Conservation (phyloP, 2,113 vertebrate genomes). For the Trichechus manatus region DNA sequence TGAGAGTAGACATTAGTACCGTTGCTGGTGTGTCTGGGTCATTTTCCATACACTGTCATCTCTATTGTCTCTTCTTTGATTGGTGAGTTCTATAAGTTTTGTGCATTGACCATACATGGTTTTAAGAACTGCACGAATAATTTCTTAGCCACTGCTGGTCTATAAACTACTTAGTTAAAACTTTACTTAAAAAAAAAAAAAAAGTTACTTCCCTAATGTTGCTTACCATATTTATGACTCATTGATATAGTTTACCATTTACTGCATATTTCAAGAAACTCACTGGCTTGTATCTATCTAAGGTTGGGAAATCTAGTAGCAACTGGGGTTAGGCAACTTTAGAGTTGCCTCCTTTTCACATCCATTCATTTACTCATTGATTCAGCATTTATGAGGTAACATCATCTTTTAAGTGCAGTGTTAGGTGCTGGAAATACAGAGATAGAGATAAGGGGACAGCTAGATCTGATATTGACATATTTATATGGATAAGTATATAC, state of each 20-base stretch:
- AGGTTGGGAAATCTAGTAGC: background rate
- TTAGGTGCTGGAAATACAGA: background rate
- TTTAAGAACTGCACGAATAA: constrained; percentile 47
- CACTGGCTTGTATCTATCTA: background rate
- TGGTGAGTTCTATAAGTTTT: constrained; percentile 14
- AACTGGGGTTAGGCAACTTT: background rate
- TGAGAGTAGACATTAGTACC: constrained; percentile 46
- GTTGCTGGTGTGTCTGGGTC: background rate
- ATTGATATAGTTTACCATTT: background rate
- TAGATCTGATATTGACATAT: background rate
- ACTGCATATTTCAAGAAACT: background rate
- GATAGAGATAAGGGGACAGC: background rate
- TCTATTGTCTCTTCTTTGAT: constrained; percentile 22
- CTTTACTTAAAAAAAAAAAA: background rate
- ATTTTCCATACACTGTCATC: constrained; percentile 8
- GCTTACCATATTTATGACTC: background rate
- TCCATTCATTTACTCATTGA: background rate
- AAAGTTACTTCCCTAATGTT: constrained; percentile 20
- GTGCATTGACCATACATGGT: background rate
- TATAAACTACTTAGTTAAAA: constrained; percentile 17
- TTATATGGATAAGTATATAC: background rate
- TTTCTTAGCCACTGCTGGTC: background rate
- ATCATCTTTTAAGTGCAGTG: background rate
- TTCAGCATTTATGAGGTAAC: background rate
- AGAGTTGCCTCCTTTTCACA: background rate